Percentiles rank a stretch among this genome's conserved stretches.
Conservation (phyloP, 2,888 invertebrate species). For the Teleiodes luculella region DNA sequence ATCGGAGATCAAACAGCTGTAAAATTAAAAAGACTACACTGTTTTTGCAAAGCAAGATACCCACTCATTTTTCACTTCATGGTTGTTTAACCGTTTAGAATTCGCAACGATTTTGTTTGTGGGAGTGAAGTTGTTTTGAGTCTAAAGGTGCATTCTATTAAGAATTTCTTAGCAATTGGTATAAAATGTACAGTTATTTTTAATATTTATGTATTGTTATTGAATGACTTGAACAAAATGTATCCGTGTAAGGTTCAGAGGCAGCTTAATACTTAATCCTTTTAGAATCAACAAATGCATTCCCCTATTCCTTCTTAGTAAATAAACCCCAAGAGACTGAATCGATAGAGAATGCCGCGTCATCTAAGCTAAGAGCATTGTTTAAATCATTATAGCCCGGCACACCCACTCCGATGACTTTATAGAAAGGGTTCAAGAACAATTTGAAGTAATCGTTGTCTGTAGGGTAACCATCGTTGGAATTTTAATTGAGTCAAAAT, state of each 20-base stretch:
- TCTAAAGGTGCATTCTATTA: background rate
- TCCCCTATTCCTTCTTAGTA: slow-evolving; percentile 3
- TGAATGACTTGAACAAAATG: background rate
- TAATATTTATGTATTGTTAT: no score
- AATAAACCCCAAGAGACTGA: slow-evolving; percentile 10
- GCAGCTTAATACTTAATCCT: slow-evolving; percentile 3
- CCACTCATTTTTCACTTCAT: slow-evolving; percentile 1
- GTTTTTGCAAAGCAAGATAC: slow-evolving; percentile 26
- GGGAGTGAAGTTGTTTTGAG: background rate
- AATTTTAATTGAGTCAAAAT: slow-evolving; percentile 46
- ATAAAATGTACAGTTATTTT: no score
- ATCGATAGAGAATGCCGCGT: slow-evolving; percentile 42
- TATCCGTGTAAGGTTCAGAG: background rate
- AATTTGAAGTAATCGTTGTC: slow-evolving; percentile 49
- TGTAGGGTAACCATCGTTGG: slow-evolving; percentile 37
- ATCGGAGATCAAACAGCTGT: slow-evolving; percentile 57
- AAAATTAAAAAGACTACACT: slow-evolving; percentile 45
- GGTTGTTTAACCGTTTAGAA: slow-evolving; percentile 4
- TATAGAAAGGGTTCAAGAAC: slow-evolving; percentile 54
- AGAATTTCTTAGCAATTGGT: background rate
- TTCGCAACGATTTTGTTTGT: background rate
- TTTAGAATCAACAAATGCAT: slow-evolving; percentile 4
- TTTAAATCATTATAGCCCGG: slow-evolving; percentile 56
- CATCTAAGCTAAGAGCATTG: slow-evolving; percentile 68
- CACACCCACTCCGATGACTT: slow-evolving; percentile 61